Percentiles rank a stretch among this genome's conserved stretches.
phyloP scores from a whole-genome alignment of 37 sponge, comb jelly and placozoan genomes.

The Theonella swinhoei region DNA sequence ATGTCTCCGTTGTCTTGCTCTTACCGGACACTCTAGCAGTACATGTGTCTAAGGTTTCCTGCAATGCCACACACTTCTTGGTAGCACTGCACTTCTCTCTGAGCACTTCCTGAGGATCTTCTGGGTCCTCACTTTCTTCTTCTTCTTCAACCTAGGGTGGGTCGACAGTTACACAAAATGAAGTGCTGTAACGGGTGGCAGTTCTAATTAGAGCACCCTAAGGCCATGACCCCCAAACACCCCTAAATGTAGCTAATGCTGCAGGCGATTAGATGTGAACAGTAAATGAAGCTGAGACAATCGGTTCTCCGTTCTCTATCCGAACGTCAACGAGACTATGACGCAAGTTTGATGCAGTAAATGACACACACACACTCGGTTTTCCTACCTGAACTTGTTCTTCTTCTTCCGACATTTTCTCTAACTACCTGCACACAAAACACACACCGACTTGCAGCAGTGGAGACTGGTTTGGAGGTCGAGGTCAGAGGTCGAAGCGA shows the following conservation, averaged over 20 bases:
- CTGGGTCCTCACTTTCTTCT: constrained; percentile 61
- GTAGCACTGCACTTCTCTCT: constrained; percentile 83
- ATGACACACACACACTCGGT: too few relatives aligned
- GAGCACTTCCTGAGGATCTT: constrained; percentile 79
- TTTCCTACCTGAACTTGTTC: constrained; percentile 12
- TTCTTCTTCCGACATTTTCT: constrained; percentile 62
- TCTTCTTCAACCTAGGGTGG: not conserved
- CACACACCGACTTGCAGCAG: too few relatives aligned
- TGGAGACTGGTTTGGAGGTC: too few relatives aligned
- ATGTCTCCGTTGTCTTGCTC: constrained; percentile 77
- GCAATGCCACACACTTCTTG: constrained; percentile 64
- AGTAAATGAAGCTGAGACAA: too few relatives aligned
- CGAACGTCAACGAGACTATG: too few relatives aligned
- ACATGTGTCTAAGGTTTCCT: constrained; percentile 72
- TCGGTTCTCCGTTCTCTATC: too few relatives aligned
- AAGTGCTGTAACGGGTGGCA: too few relatives aligned
- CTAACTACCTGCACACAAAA: not conserved
- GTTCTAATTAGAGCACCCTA: not conserved
- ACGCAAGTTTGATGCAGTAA: too few relatives aligned
- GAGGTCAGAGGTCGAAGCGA: not conserved
- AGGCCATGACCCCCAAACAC: too few relatives aligned
- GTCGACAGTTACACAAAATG: not conserved
- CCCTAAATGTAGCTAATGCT: too few relatives aligned
- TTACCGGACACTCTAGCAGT: constrained; percentile 75
- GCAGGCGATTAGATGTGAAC: too few relatives aligned